Evolutionary conservation across 1,140 invertebrate species (phyloP), one percentile per base, ranked within the genome.

Genomic region (Dinoponera quadriceps): DNA sequence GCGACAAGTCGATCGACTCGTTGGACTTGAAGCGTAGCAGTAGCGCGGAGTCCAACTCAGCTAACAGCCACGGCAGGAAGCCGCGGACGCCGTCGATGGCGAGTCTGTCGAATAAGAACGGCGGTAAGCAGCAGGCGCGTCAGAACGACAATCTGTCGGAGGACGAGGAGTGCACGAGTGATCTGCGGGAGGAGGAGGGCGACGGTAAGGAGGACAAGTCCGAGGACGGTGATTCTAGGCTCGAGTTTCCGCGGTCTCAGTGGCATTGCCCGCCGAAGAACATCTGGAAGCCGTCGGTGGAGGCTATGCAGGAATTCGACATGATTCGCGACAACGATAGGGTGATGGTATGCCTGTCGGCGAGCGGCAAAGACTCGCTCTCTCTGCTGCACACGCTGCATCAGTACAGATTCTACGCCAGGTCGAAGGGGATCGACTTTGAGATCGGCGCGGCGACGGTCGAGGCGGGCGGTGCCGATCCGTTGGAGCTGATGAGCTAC

Each of bases 281-380:
- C 57, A 96, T 99, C 18, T 98, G 98, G 96, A 97, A 97, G 89
- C 96, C 96, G 33, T 96, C 96, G 13, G 94, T 98, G 2, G 97
- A 97, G 96, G 97, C 97, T 0, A 95, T 98, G 20, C 96, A 97
- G 78, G 97, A 98, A 88, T 98, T 97, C 92, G 95, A 96, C 22
- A 99, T 99, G 98, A 96, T 99, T 20, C 95, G 96, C 81, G 95
- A 97, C 90, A 97, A 97, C 2, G 98, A 99, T 90, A 95, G 96
- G 71, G 95, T 98, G 14, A 93, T 99, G 85, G 95, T 98, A 1
- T 98, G 98, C 92, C 93, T 98, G n/a, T 93, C 93, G 13, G 97
- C 97, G 0, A 97, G 96, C 0, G 97, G 97, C 0, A 97, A 96
- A 80, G 97, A 97, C 90, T 98, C 98, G 0, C 92, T 98, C 1